Evolutionary conservation across 1,140 invertebrate genomes (phyloP).

Genomic region (Coptotermes formosanus): DNA sequence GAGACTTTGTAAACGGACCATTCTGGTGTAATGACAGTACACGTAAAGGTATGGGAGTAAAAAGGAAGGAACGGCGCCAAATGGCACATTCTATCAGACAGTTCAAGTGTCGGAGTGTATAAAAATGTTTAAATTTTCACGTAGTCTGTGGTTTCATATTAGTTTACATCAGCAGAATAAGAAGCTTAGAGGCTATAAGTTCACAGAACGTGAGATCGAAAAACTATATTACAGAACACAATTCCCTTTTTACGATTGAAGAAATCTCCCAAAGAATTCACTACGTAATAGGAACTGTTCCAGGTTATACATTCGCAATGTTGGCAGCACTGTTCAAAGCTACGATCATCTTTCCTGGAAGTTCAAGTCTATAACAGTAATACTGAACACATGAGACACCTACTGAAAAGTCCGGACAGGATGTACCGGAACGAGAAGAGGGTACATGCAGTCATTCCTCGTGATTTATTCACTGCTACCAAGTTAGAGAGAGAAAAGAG

Average conservation of each 20-base stretch:
- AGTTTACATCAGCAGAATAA: background rate
- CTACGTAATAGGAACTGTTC: background rate
- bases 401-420: background rate
- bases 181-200: background rate
- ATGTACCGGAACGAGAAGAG: background rate
- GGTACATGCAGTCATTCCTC: background rate
- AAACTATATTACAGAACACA: background rate
- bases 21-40: too few relatives aligned
- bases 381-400: background rate
- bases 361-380: background rate
- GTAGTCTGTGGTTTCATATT: background rate
- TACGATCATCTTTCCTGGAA: background rate
- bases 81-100: too few relatives aligned
- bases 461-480: background rate
- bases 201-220: background rate
- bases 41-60: too few relatives aligned
- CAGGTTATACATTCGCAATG: background rate
- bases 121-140: background rate
- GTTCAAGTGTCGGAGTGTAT: background rate
- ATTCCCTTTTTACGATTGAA: background rate
- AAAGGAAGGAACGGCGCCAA: too few relatives aligned
- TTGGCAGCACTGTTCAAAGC: background rate
- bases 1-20: too few relatives aligned
- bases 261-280: background rate
- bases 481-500: background rate